Base-by-base conservation (phyloP, 1,140 invertebrate genomes). In the Oreohelix idahoensis region DNA sequence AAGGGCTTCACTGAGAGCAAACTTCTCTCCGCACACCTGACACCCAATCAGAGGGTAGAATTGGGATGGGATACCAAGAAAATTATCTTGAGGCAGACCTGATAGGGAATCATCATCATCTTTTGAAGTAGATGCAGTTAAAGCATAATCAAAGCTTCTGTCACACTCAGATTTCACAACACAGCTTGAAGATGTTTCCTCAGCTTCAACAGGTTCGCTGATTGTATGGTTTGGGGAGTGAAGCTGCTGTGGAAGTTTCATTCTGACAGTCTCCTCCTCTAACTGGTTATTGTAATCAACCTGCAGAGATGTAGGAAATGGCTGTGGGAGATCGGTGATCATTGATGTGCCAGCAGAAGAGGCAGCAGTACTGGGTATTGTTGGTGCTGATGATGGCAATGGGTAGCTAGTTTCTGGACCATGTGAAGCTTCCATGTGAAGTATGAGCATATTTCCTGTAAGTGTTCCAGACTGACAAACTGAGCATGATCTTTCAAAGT, bases 21-120 rank as follows among this genome's bases (percentile, higher is more conserved):
- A 83, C 36, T 78, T 83, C 49, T 83, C 84, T 15, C 79, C 76
- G 83, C 84, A 85, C 17, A 83, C 73, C 35, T 85, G 80, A 75
- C 84, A 85, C 0, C 39, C 76, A 58, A 78, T 82, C 4, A 82
- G 63, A 5, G 80, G 71, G 32, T 75, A 82, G 35, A 82, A 82
- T 71, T 82, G 80, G 17, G 70, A 36, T 1, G 80, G 70, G 4
- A 82, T 63, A 26, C 80, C 80, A 0, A 82, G 51, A 38, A 74
- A 82, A 32, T 75, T 82, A n/a, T 82, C 80, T n/a, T 82, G 80
- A 0, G n/a, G 1, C 32, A 58, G 10, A 11, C 20, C 23, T 35
- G 35, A 15, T 17, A 66, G 2, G 1, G 45, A 66, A 73, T 63
- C 26, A 49, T 80, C 79, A 42, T 79, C 78, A 17, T 11, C 53